Percentiles rank a stretch among this genome's conserved stretches.
Evolutionary conservation across 1,140 invertebrate species (phyloP).

Genomic region (Oreohelix idahoensis): DNA sequence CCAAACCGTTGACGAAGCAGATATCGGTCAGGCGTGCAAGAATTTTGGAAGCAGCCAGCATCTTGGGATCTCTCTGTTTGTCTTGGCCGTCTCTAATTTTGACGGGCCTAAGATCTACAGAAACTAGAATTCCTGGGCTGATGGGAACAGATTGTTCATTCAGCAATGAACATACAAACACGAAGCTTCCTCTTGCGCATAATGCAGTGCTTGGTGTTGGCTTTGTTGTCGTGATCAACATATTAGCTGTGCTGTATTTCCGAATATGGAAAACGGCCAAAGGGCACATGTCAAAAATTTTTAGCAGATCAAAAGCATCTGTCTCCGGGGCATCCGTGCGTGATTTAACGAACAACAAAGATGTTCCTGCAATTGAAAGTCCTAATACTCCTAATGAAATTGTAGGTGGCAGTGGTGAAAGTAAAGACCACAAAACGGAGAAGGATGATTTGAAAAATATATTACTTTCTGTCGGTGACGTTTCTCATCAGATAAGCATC

Average conservation of each 20-base stretch:
- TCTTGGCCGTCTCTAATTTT: conserved; percentile 42
- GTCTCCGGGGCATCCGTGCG: neutral
- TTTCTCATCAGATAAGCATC: no score
- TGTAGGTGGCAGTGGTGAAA: no score
- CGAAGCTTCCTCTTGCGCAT: conserved; percentile 46
- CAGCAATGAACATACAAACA: conserved; percentile 44
- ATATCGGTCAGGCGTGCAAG: conserved; percentile 46
- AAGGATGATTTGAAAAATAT: no score
- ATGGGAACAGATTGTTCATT: conserved; percentile 56
- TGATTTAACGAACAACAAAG: neutral
- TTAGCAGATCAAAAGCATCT: neutral
- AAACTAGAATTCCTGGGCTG: conserved; percentile 26
- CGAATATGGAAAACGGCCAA: conserved; percentile 46
- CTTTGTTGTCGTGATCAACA: conserved; percentile 45
- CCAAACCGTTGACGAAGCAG: conserved; percentile 53
- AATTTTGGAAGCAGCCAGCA: neutral
- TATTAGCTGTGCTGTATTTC: conserved; percentile 52
- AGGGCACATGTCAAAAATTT: neutral
- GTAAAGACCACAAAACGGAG: no score
- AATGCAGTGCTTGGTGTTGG: conserved; percentile 47
- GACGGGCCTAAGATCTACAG: conserved; percentile 17
- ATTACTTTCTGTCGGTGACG: no score
- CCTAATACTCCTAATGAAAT: neutral
- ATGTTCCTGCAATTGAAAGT: neutral
- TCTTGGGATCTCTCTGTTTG: neutral